Conservation (phyloP, 2,888 invertebrate genomes). For the Amphipyra berbera region DNA sequence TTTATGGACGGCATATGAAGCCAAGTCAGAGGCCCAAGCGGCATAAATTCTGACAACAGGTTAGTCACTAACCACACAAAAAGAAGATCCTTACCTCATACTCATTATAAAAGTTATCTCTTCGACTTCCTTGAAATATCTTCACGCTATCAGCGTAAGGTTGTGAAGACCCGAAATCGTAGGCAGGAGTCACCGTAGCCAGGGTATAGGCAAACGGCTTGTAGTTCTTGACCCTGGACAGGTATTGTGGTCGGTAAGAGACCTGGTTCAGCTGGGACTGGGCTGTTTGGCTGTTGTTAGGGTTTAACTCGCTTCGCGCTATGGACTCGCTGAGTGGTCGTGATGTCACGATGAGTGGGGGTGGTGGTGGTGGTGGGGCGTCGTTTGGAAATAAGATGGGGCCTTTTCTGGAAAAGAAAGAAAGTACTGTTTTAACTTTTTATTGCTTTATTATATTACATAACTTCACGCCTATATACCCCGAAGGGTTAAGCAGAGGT, state of each 20-base stretch:
- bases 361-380: constrained; percentile 74
- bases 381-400: constrained; percentile 85
- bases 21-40: no score
- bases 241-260: constrained; percentile 36
- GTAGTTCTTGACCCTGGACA: constrained; percentile 62
- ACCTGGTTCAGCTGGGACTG: constrained; percentile 47
- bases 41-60: no score
- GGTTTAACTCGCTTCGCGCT: constrained; percentile 77
- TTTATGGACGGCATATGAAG: no score
- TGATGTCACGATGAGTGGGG: constrained; percentile 83
- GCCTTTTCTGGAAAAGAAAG: constrained; percentile 76
- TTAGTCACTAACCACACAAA: no score
- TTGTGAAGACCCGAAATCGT: constrained; percentile 44
- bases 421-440: background rate
- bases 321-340: constrained; percentile 81
- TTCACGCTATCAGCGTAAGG: constrained; percentile 62
- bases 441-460: no score
- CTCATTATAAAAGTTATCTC: constrained; percentile 66
- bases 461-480: no score
- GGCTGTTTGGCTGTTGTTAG: constrained; percentile 66
- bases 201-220: constrained; percentile 59
- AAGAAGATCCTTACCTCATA: constrained; percentile 81
- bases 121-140: constrained; percentile 41
- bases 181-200: constrained; percentile 48
- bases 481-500: no score